phyloP scores from a whole-genome alignment of 2,797 vertebrate species.

The Tiaroga cobitis region DNA sequence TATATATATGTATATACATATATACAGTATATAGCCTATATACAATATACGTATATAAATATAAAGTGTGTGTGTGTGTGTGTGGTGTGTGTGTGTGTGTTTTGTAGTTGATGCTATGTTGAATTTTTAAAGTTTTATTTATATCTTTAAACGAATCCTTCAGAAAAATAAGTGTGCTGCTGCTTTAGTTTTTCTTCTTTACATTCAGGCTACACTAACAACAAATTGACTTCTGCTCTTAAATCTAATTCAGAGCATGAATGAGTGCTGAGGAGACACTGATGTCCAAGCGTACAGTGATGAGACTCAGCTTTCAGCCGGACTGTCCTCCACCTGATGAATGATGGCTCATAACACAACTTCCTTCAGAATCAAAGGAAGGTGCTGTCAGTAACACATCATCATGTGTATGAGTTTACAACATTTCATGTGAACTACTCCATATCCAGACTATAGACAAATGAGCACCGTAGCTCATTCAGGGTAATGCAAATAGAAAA shows the following conservation, averaged over 20 bases:
- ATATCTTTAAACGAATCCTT: slow-evolving; percentile 11
- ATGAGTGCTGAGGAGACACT: neutral
- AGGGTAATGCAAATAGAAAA: neutral
- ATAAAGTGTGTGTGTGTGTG: no score
- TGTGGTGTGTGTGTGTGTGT: no score
- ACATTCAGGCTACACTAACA: neutral
- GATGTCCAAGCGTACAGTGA: neutral
- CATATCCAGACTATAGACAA: neutral
- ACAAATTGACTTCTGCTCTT: neutral
- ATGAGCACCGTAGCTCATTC: no score
- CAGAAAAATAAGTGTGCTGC: slow-evolving; percentile 20
- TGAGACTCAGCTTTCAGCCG: neutral
- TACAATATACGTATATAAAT: no score
- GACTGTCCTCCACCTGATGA: slow-evolving; percentile 6
- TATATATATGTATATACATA: no score
- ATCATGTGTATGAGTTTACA: neutral
- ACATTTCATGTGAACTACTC: neutral
- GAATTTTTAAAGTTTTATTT: neutral
- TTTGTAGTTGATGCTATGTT: slow-evolving; percentile 20
- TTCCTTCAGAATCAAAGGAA: neutral
- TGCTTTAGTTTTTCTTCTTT: slow-evolving; percentile 16
- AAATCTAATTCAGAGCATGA: slow-evolving; percentile 45
- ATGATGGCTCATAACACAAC: slow-evolving; percentile 14
- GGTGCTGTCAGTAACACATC: neutral
- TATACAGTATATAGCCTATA: no score